Percentiles rank a stretch among this genome's conserved stretches.
Conservation (phyloP, 1,140 invertebrate species). For the Megathymus violae region DNA sequence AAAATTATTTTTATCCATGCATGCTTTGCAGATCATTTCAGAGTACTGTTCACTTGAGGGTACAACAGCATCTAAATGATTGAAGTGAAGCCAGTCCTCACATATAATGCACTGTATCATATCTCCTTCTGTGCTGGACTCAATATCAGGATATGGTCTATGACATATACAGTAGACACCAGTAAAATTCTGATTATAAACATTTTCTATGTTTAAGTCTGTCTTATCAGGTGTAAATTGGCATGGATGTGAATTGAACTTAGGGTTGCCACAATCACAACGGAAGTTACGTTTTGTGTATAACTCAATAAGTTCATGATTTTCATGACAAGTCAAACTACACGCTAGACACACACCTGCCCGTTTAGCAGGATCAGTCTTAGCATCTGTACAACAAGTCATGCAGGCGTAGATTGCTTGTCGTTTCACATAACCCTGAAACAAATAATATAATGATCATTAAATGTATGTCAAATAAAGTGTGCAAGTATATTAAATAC, state of each 20-base stretch:
- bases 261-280: constrained; percentile 98
- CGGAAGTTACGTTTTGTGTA: constrained; percentile 98
- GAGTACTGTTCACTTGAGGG: constrained; percentile 87
- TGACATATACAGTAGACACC: constrained; percentile 97
- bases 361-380: constrained; percentile 82
- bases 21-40: constrained; percentile 91
- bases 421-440: constrained; percentile 95
- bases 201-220: constrained; percentile 89
- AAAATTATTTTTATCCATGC: constrained; percentile 90
- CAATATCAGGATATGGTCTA: constrained; percentile 97
- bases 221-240: constrained; percentile 89
- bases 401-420: constrained; percentile 98
- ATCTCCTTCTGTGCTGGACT: constrained; percentile 91
- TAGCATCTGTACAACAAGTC: constrained; percentile 89
- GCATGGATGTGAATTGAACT: constrained; percentile 90
- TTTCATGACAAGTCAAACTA: constrained; percentile 97
- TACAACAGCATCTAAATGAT: constrained; percentile 88
- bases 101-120: constrained; percentile 99
- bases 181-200: constrained; percentile 98
- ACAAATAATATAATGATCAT: too few species aligned
- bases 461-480: too few species aligned
- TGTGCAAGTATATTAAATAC: too few species aligned
- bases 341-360: constrained; percentile 98
- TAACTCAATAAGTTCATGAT: constrained; percentile 97
- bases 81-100: constrained; percentile 98